Evolutionary conservation across 2,113 vertebrate species (phyloP).

Genomic region (Ammodytes marinus): DNA sequence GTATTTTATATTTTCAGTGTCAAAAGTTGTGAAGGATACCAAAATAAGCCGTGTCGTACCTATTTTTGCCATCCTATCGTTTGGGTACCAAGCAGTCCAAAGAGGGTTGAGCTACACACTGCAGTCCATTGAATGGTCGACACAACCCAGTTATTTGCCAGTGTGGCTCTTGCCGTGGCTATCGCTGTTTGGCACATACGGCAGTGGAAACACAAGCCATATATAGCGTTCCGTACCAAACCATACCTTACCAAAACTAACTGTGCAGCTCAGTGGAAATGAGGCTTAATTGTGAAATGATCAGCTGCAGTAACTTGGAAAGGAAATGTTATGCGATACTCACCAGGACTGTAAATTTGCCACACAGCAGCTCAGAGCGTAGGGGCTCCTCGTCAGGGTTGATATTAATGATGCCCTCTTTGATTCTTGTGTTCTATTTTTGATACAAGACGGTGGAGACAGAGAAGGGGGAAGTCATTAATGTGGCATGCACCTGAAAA

Average conservation of each 20-base stretch:
- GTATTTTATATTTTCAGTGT: too few relatives aligned
- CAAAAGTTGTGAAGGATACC: too few relatives aligned
- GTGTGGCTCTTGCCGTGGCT: background rate
- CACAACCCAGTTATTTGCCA: background rate
- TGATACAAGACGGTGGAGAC: conserved; percentile 1
- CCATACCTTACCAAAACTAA: too few relatives aligned
- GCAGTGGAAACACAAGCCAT: too few relatives aligned
- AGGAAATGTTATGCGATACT: conserved; percentile 42
- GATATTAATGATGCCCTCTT: conserved; percentile 87
- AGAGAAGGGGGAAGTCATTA: background rate
- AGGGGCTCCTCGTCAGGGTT: conserved; percentile 87
- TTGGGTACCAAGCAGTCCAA: too few relatives aligned
- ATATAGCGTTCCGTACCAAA: too few relatives aligned
- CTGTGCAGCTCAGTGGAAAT: too few relatives aligned
- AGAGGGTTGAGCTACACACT: too few relatives aligned
- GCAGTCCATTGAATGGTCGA: too few relatives aligned
- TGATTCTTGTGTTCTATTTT: conserved; percentile 86
- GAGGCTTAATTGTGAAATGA: background rate
- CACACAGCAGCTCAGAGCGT: conserved; percentile 84
- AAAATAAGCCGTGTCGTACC: too few relatives aligned
- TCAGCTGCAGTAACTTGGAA: background rate
- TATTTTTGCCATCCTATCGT: too few relatives aligned
- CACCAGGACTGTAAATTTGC: conserved; percentile 89
- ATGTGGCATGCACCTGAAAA: background rate
- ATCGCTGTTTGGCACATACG: too few relatives aligned